Conservation (phyloP, 2,113 vertebrate species). For the Eretmochelys imbricata region DNA sequence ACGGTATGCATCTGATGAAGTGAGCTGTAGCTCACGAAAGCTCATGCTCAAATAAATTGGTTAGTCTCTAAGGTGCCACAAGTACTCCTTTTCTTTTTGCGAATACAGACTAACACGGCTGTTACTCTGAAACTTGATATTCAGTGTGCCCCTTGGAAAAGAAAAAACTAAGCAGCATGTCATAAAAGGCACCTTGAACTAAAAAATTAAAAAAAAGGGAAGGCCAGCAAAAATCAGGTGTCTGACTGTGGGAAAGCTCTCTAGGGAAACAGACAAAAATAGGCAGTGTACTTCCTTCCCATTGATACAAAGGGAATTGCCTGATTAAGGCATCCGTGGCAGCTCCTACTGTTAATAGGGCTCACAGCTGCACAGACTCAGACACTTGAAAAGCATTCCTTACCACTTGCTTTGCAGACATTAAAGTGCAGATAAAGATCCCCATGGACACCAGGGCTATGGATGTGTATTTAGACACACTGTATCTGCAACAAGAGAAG, state of each 20-base stretch:
- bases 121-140: no score
- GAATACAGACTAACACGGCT: no score
- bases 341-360: neutral
- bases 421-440: constrained; percentile 97
- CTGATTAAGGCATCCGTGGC: neutral
- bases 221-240: neutral
- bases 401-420: constrained; percentile 99
- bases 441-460: constrained; percentile 93
- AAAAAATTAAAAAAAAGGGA: neutral
- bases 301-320: neutral
- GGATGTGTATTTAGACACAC: constrained; percentile 88
- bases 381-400: constrained; percentile 56
- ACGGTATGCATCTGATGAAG: no score
- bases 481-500: constrained; percentile 84
- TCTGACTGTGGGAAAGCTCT: neutral
- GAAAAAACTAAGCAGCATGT: neutral
- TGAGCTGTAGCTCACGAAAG: no score
- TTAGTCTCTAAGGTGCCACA: no score
- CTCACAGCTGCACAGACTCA: neutral
- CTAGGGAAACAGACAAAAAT: accelerated
- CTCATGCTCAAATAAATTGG: no score
- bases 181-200: neutral
- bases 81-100: no score
- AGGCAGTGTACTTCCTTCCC: neutral
- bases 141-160: neutral